Percentiles rank a stretch among this genome's conserved stretches.
phyloP scores from a whole-genome alignment of 2,797 vertebrate species.

The Notolepis coatsorum region DNA sequence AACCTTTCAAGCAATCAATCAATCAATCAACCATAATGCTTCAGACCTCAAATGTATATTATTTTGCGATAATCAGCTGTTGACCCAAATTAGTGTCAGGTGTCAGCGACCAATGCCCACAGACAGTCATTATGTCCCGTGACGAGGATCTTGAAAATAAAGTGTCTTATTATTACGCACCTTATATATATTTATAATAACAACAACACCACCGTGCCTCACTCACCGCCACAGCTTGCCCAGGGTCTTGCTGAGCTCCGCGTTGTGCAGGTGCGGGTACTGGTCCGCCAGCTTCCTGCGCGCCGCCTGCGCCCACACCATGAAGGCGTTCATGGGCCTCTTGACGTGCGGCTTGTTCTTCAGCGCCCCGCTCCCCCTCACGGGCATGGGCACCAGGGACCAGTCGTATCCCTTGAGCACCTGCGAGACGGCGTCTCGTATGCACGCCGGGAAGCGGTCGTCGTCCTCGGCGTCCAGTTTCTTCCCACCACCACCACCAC shows the following conservation, averaged over 20 bases:
- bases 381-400: slow-evolving; percentile 96
- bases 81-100: not conserved
- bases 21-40: too few relatives aligned
- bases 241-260: slow-evolving; percentile 96
- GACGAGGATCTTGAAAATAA: too few relatives aligned
- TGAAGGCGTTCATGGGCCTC: slow-evolving; percentile 93
- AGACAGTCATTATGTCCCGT: not conserved
- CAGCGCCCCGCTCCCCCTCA: slow-evolving; percentile 87
- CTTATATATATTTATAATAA: not conserved
- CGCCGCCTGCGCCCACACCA: slow-evolving; percentile 96
- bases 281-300: slow-evolving; percentile 93
- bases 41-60: too few relatives aligned
- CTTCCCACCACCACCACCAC: too few relatives aligned
- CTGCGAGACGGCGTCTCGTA: slow-evolving; percentile 96
- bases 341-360: slow-evolving; percentile 96
- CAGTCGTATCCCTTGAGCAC: slow-evolving; percentile 98
- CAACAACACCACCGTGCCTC: not conserved
- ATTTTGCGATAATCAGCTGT: not conserved
- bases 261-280: slow-evolving; percentile 96
- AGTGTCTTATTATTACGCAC: not conserved
- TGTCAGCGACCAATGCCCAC: not conserved
- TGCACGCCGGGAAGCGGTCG: slow-evolving; percentile 96
- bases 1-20: not conserved
- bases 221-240: slow-evolving; percentile 95
- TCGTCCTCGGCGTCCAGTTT: slow-evolving; percentile 88